Evolutionary conservation across 2,113 vertebrate species (phyloP), one percentile per base, ranked within the genome.

Genomic region (Seriola dumerili): DNA sequence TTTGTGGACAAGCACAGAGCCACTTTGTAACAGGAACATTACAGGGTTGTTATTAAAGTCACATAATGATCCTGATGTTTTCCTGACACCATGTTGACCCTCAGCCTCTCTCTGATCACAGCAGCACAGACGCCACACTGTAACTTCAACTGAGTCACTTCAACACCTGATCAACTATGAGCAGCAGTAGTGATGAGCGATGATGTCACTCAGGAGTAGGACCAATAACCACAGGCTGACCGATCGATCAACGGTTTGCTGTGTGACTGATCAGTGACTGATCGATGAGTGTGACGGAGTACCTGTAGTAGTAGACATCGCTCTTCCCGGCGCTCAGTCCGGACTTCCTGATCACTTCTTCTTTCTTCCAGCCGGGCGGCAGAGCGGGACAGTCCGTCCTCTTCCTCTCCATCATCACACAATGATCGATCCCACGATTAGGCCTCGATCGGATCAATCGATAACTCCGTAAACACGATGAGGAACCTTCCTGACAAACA

Each of bases 271-370:
- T 76, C 63, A 11, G 5, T 46, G 61, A 42, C 36, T 36, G 44
- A 76, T 76, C 66, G 72, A 77, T 66, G 17, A 70, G 54, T 16
- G 55, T 61, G 74, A 59, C 52, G 10, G 77, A 14, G 34, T 88
- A 94, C 93, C 93, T 94, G 92, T 94, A 94, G 70, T 94, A 94
- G 85, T 94, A 94, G 69, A 94, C 87, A 77, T 94, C 93, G 81
- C 92, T 93, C 85, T 94, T 94, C 29, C 93, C 93, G 6, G 93
- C 93, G 75, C 93, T 94, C 71, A 94, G 91, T 11, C 93, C 93
- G 67, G 93, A 94, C 89, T 94, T 94, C 88, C 93, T 84, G 93
- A 92, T 93, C 85, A 94, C 93, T 86, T 94, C 93, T 72, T 94
- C 93, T 46, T 93, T 94, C 88, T 89, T 93, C 93, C 93, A 94